Base-by-base conservation (phyloP, 2,113 vertebrate genomes). In the Pimephales promelas region DNA sequence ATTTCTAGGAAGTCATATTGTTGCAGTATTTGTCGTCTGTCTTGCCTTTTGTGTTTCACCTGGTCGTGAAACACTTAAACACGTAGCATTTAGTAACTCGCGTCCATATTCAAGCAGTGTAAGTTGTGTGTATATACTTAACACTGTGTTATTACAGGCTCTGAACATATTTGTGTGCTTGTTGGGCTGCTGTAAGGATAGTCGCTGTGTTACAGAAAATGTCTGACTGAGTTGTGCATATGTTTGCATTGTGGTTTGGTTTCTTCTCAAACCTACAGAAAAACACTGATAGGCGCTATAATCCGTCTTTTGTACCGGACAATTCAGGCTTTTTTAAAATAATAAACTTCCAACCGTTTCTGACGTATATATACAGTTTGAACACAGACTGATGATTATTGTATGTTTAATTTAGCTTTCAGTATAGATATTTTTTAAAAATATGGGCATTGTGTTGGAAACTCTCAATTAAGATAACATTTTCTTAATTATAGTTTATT, bases 231-330 rank as follows among this genome's bases (percentile, higher is more conserved):
- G 81, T 79, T 68, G 81, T 76, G 85, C 49, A 47, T 52, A 74
- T 56, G 52, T 78, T 64, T 79, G 75, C 54, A 20, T 49, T 79
- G 84, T 77, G 79, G 71, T 82, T 66, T 85, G 45, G 74, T 22
- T 40, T 43, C 40, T 76, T 57, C 20, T 18, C 36, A 43, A 28
- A 14, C 22, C 34, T 79, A 18, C 36, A 18, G 56, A 61, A 45
- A 45, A 36, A 61, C 18, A 73, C 34, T 43, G 22, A 76, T 31
- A 56, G 11, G 22, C 75, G 16, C 40, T 47, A 52, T 40, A 40
- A 54, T n/a, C 74, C 22, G 5, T 36, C 56, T 34, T 20, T 66
- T 22, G 18, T 28, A 10, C 59, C 5, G 2, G 40, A 40, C 40
- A 40, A 40, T 40, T 49, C 14, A 49, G 47, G 47, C 14, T 49